Evolutionary conservation across 2,888 invertebrate genomes (phyloP).

Genomic region (Teleiodes luculella): DNA sequence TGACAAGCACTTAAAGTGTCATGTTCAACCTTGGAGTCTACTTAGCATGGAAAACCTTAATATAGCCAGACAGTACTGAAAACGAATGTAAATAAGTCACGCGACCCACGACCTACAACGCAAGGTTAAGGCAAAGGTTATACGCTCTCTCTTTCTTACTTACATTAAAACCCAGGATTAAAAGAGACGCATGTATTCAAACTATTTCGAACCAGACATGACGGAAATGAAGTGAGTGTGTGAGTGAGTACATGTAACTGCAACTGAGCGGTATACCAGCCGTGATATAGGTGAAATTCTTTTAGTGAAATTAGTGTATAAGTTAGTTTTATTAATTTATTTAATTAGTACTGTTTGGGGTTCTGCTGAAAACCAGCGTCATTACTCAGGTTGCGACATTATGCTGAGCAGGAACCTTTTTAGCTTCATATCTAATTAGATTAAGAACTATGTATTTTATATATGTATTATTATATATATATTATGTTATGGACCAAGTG

Average conservation of each 20-base stretch:
- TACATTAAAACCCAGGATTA: background rate
- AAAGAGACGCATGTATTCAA: background rate
- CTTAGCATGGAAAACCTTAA: conserved; percentile 1
- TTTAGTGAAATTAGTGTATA: too few relatives aligned
- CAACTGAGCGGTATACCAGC: too few relatives aligned
- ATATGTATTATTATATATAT: too few relatives aligned
- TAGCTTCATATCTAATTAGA: too few relatives aligned
- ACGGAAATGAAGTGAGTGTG: background rate
- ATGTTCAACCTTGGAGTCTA: background rate
- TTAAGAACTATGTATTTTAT: too few relatives aligned
- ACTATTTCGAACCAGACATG: background rate
- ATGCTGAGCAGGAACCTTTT: too few relatives aligned
- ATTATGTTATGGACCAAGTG: too few relatives aligned
- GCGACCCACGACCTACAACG: conserved; percentile 4
- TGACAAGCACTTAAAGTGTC: background rate
- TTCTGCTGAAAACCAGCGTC: too few relatives aligned
- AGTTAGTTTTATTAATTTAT: too few relatives aligned
- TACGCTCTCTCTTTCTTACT: background rate
- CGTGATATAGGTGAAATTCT: too few relatives aligned
- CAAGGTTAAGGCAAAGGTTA: conserved; percentile 10
- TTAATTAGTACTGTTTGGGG: too few relatives aligned
- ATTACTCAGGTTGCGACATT: too few relatives aligned
- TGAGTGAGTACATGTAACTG: background rate
- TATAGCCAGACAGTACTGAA: background rate
- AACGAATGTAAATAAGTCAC: conserved; percentile 10